These are phyloP conservation scores for Lampropteryx suffumata DNA, from an alignment of 2,888 invertebrate species.

Conservation along the genomic window DNA sequence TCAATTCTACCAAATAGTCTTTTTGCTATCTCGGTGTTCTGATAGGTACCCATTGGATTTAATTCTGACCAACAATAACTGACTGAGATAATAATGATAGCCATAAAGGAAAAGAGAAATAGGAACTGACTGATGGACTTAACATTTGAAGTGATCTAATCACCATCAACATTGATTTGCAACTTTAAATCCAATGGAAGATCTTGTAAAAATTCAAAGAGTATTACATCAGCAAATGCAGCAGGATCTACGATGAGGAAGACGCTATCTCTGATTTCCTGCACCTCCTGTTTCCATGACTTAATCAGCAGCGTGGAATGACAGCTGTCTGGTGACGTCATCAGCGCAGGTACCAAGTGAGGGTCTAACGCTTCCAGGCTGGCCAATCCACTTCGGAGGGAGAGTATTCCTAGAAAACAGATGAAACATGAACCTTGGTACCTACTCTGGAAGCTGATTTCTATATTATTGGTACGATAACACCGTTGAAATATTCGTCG, in stretches of 20 bases:
- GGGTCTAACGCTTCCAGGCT: slow-evolving; percentile 87
- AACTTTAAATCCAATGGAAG: too few relatives aligned
- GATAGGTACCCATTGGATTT: too few relatives aligned
- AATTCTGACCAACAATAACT: too few relatives aligned
- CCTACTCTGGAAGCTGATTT: neutral
- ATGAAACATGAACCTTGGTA: neutral
- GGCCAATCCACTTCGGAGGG: slow-evolving; percentile 85
- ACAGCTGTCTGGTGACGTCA: slow-evolving; percentile 73
- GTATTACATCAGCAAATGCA: slow-evolving; percentile 85
- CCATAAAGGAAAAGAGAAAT: too few relatives aligned
- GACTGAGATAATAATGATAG: too few relatives aligned
- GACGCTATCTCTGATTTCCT: slow-evolving; percentile 80
- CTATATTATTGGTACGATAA: too few relatives aligned
- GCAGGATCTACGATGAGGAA: slow-evolving; percentile 87
- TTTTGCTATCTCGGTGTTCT: too few relatives aligned
- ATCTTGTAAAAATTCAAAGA: neutral
- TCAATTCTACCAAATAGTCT: too few relatives aligned
- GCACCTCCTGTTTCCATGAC: slow-evolving; percentile 84
- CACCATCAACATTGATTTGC: too few relatives aligned
- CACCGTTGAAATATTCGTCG: too few relatives aligned
- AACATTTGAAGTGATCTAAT: too few relatives aligned
- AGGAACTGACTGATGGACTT: too few relatives aligned
- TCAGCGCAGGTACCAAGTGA: slow-evolving; percentile 85
- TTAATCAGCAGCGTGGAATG: slow-evolving; percentile 78
- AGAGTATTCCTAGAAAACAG: slow-evolving; percentile 79